These are phyloP conservation scores for Taenioides sp. DNA, from an alignment of 2,797 vertebrate genomes.

Conservation along the genomic window DNA sequence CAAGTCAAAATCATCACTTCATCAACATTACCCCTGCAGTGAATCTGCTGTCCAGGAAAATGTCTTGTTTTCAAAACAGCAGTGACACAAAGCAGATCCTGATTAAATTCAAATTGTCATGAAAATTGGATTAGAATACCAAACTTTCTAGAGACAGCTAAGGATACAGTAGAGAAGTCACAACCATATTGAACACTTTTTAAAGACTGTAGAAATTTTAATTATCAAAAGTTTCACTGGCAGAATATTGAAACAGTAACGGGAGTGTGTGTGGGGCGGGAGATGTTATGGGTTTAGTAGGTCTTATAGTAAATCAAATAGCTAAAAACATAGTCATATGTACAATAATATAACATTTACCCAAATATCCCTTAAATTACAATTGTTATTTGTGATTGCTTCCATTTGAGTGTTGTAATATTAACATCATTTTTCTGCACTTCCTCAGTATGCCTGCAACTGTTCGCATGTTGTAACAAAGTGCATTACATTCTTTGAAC, in stretches of 20 bases:
- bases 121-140: background rate
- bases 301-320: too few relatives aligned
- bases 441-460: background rate
- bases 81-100: constrained; percentile 5
- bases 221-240: too few relatives aligned
- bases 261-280: too few relatives aligned
- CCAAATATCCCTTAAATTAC: too few relatives aligned
- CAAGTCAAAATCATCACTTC: constrained; percentile 9
- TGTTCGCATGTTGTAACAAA: background rate
- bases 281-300: too few relatives aligned
- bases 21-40: background rate
- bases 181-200: background rate
- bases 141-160: background rate
- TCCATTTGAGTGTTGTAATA: too few relatives aligned
- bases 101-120: constrained; percentile 6
- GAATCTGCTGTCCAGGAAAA: background rate
- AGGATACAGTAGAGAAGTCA: background rate
- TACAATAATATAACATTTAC: background rate
- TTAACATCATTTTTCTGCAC: background rate
- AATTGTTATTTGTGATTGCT: too few relatives aligned
- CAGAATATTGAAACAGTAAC: too few relatives aligned
- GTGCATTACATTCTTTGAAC: constrained; percentile 1
- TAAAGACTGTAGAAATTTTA: background rate
- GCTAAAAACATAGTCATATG: too few relatives aligned
- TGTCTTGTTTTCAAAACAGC: background rate